Conservation (phyloP, 2,888 invertebrate species). For the Parapristionchus giblindavisi region DNA sequence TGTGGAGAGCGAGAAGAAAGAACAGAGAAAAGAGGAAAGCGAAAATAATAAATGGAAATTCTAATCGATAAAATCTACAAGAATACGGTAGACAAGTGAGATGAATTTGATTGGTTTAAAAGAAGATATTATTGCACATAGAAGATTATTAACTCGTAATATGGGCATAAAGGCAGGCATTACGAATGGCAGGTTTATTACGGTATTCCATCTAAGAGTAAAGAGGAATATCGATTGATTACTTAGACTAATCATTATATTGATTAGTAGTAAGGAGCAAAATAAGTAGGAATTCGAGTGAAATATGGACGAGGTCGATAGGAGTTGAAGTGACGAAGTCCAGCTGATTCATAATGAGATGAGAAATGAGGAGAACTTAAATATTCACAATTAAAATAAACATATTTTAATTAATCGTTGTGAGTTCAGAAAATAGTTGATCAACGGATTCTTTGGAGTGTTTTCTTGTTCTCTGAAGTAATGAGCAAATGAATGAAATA, state of each 20-base stretch:
- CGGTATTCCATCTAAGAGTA: too few species aligned
- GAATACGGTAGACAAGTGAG: too few species aligned
- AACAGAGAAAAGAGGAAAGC: too few species aligned
- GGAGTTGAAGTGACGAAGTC: constrained; percentile 67
- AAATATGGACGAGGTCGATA: constrained; percentile 60
- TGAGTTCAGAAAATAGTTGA: neutral
- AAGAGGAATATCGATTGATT: neutral
- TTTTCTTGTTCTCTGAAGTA: neutral
- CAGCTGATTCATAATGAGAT: constrained; percentile 50
- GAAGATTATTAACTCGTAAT: too few species aligned
- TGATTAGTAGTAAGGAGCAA: constrained; percentile 51
- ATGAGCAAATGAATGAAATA: neutral
- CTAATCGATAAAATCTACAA: too few species aligned
- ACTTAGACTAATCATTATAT: neutral
- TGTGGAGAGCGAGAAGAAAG: too few species aligned
- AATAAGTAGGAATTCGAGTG: constrained; percentile 52
- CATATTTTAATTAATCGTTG: neutral
- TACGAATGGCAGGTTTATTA: too few species aligned
- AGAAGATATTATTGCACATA: too few species aligned
- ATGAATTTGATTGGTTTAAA: too few species aligned
- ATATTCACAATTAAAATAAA: constrained; percentile 5
- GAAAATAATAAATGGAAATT: too few species aligned
- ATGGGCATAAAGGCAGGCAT: too few species aligned
- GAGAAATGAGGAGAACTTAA: constrained; percentile 42
- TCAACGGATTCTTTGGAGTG: neutral